Base-by-base conservation (phyloP, 2,797 vertebrate species). In the Xenentodon cancila region DNA sequence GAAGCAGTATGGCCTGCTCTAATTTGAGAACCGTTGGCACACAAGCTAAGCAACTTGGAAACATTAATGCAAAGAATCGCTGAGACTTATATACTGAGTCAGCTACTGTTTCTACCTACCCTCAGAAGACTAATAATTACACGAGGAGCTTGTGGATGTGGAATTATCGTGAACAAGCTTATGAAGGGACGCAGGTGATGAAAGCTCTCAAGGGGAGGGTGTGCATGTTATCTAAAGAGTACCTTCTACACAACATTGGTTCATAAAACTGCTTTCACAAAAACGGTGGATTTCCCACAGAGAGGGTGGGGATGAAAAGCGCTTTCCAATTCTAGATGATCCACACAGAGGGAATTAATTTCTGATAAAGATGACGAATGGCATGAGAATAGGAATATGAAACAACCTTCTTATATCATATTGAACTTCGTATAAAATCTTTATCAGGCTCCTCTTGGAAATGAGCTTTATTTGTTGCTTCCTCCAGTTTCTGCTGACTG, bases 121-220 rank as follows among this genome's bases (percentile, higher is more conserved):
- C 55, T 64, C 60, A 17, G 52, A 79, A 57, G 57, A 66, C 53
- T 63, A 70, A 11, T 77, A 72, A 79, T 75, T 75, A 57, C 69
- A 54, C 1, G 34, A 61, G 17, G 44, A 66, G 59, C 47, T 50
- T 7, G 34, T 25, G 18, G 46, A 50, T 73, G 57, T 66, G 34
- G 68, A 80, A 55, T 84, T 25, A 77, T 63, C 59, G 13, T 2
- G 59, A 73, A 55, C 76, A 44, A 73, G 19, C 53, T 9, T 44
- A 25, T 63, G 58, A 62, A 50, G 51, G 53, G 54, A 64, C 20
- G 43, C 62, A 25, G 18, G 71, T 64, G 64, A 86, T 84, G 74
- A 68, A 71, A 79, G 73, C 50, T 59, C 42, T 81, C 82, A 52
- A 70, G 65, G 67, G 2, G 8, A 9, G 40, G 9, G 27, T n/a